These are phyloP conservation scores for Nannoperca australis DNA, from an alignment of 2,797 vertebrate genomes.

Conservation along the genomic window DNA sequence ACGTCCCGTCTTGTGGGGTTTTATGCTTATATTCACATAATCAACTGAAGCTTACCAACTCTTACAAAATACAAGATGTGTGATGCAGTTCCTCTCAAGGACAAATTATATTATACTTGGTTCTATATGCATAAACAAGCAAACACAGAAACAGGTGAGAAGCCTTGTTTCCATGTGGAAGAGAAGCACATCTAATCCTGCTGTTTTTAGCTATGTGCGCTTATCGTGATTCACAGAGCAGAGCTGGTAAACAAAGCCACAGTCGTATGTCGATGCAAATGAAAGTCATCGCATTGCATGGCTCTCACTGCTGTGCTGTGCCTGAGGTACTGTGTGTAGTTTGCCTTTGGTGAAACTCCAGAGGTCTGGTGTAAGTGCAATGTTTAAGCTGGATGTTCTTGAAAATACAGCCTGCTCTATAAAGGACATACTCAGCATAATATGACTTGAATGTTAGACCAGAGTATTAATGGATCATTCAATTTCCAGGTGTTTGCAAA, in stretches of 20 bases:
- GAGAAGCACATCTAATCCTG: slow-evolving; percentile 64
- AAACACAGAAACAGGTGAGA: slow-evolving; percentile 61
- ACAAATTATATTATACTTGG: slow-evolving; percentile 23
- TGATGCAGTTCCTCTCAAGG: slow-evolving; percentile 25
- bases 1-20: background rate
- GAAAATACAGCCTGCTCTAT: slow-evolving; percentile 41
- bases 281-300: slow-evolving; percentile 58
- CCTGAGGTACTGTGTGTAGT: slow-evolving; percentile 49
- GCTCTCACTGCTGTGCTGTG: slow-evolving; percentile 35
- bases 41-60: slow-evolving; percentile 14
- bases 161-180: slow-evolving; percentile 31
- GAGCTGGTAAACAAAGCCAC: slow-evolving; percentile 65
- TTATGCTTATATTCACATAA: slow-evolving; percentile 16
- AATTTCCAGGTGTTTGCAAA: slow-evolving; percentile 22
- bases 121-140: slow-evolving; percentile 31
- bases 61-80: slow-evolving; percentile 17
- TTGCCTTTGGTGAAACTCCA: slow-evolving; percentile 49
- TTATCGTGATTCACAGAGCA: slow-evolving; percentile 70
- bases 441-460: slow-evolving; percentile 14
- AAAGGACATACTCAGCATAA: slow-evolving; percentile 31
- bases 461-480: slow-evolving; percentile 23
- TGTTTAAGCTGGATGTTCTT: slow-evolving; percentile 31
- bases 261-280: slow-evolving; percentile 66
- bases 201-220: slow-evolving; percentile 62
- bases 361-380: slow-evolving; percentile 42